These are phyloP conservation scores for Ctenicera cuprea DNA, from an alignment of 2,888 invertebrate species.

Conservation along the genomic window DNA sequence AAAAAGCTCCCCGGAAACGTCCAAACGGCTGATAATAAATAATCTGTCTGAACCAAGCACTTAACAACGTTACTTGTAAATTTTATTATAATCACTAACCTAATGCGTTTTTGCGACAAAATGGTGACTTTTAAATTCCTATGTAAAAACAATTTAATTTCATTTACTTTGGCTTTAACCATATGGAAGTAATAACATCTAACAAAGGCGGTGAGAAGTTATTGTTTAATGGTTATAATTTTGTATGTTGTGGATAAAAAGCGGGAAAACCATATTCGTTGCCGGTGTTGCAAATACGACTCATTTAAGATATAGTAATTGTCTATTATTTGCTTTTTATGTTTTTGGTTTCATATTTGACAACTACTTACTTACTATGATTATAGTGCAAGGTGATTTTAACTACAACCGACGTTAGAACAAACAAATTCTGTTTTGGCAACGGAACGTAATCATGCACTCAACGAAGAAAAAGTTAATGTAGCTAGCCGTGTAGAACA, in stretches of 20 bases:
- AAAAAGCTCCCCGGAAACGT: no score
- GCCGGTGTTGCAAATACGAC: conserved; percentile 16
- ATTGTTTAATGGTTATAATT: neutral
- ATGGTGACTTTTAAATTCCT: no score
- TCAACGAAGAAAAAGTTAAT: neutral
- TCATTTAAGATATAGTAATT: conserved; percentile 21
- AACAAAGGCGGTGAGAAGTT: conserved; percentile 4
- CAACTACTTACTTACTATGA: conserved; percentile 9
- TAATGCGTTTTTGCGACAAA: no score
- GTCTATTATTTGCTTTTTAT: neutral
- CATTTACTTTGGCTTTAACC: neutral
- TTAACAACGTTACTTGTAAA: no score
- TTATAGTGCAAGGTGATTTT: neutral
- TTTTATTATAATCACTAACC: no score
- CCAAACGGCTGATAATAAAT: no score
- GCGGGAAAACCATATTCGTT: conserved; percentile 11
- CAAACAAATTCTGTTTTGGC: neutral
- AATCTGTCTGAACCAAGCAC: no score
- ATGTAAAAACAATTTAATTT: neutral
- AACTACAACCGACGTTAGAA: no score
- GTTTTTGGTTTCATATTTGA: conserved; percentile 9
- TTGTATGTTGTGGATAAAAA: conserved; percentile 18
- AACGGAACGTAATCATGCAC: neutral
- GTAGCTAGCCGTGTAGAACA: neutral
- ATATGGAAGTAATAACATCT: conserved; percentile 6